Conservation (phyloP, 2,113 vertebrate genomes). For the Gila orcuttii region DNA sequence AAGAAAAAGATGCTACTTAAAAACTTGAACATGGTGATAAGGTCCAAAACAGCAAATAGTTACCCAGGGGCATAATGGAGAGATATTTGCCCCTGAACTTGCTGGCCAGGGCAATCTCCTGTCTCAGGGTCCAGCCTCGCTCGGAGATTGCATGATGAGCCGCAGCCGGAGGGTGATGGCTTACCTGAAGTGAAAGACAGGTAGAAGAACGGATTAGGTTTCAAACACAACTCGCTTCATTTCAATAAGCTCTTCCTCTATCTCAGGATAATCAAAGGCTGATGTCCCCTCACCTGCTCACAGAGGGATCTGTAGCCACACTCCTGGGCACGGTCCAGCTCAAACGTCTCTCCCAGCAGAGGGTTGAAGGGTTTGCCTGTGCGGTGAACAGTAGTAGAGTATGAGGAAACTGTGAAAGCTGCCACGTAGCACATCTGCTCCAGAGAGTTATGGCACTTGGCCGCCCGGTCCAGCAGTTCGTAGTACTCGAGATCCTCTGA, state of each 20-base stretch:
- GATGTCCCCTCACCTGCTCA: slow-evolving; percentile 82
- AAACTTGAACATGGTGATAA: background rate
- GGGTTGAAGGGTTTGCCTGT: slow-evolving; percentile 98
- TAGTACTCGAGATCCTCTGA: slow-evolving; percentile 96
- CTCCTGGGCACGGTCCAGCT: slow-evolving; percentile 89
- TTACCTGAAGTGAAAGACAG: slow-evolving; percentile 79
- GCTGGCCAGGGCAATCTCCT: slow-evolving; percentile 96
- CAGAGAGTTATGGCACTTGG: slow-evolving; percentile 86
- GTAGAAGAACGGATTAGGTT: background rate
- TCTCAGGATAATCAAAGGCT: background rate
- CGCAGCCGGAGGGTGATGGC: slow-evolving; percentile 93
- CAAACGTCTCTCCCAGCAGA: slow-evolving; percentile 93
- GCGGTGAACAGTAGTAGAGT: slow-evolving; percentile 94
- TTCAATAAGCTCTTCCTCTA: slow-evolving; percentile 76
- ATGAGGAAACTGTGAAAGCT: slow-evolving; percentile 94
- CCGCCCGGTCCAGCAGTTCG: slow-evolving; percentile 87
- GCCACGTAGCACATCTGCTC: slow-evolving; percentile 96
- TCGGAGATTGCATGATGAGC: slow-evolving; percentile 91
- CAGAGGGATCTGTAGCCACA: slow-evolving; percentile 92
- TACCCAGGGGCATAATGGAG: slow-evolving; percentile 96
- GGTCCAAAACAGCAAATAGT: slow-evolving; percentile 54
- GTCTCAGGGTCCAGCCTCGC: slow-evolving; percentile 90
- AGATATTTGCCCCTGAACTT: slow-evolving; percentile 99
- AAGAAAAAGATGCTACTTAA: background rate
- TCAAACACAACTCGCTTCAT: slow-evolving; percentile 65